phyloP scores from a whole-genome alignment of 2,888 invertebrate species.

The Anaspis maculata region DNA sequence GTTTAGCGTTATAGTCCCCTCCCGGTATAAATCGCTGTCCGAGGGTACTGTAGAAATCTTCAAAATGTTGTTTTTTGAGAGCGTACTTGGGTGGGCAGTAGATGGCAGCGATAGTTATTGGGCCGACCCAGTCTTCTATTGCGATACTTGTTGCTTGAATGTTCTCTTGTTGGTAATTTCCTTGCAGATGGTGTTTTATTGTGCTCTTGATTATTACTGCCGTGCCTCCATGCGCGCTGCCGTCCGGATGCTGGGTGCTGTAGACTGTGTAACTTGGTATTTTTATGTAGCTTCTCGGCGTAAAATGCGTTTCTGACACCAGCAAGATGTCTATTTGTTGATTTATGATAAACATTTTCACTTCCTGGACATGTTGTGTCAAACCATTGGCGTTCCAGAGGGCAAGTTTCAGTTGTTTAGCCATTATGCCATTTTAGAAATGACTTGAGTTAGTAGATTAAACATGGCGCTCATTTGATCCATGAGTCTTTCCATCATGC shows the following conservation, averaged over 20 bases:
- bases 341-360: slow-evolving; percentile 7
- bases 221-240: slow-evolving; percentile 14
- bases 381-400: slow-evolving; percentile 19
- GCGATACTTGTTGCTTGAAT: slow-evolving; percentile 17
- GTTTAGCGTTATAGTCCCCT: slow-evolving; percentile 5
- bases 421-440: no score
- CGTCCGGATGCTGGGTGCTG: slow-evolving; percentile 14
- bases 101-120: slow-evolving; percentile 13
- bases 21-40: slow-evolving; percentile 14
- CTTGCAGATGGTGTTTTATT: slow-evolving; percentile 9
- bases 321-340: slow-evolving; percentile 15
- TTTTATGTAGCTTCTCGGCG: slow-evolving; percentile 12
- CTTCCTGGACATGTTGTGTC: slow-evolving; percentile 11
- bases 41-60: slow-evolving; percentile 13
- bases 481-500: no score
- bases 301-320: slow-evolving; percentile 15
- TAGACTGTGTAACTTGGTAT: slow-evolving; percentile 17
- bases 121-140: slow-evolving; percentile 8
- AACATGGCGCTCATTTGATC: no score
- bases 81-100: slow-evolving; percentile 16
- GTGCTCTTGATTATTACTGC: slow-evolving; percentile 13
- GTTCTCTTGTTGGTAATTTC: slow-evolving; percentile 8
- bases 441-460: no score
- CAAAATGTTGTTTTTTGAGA: slow-evolving; percentile 14
- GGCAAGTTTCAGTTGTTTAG: no score